Conservation (phyloP, 2,113 vertebrate genomes). For the Notarius lentiginosus region DNA sequence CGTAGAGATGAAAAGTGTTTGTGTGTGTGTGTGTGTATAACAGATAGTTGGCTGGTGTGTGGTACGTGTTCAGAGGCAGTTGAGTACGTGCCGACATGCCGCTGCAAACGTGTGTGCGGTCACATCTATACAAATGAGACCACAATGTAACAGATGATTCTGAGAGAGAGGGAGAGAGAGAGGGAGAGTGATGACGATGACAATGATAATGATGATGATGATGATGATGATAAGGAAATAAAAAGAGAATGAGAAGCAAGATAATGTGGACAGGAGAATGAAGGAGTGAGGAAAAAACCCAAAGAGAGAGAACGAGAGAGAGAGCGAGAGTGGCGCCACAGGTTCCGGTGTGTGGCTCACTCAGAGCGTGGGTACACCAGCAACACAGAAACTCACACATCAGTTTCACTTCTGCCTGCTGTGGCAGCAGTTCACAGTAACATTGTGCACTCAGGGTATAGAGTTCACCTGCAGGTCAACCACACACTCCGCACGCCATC, state of each 20-base stretch:
- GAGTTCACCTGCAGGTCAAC: constrained; percentile 70
- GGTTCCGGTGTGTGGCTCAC: constrained; percentile 59
- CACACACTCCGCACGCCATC: constrained; percentile 29
- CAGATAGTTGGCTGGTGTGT: constrained; percentile 55
- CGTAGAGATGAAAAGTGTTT: constrained; percentile 1
- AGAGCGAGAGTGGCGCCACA: constrained; percentile 63
- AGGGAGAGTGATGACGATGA: constrained; percentile 55
- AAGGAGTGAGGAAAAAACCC: constrained; percentile 49
- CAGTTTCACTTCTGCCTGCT: constrained; percentile 78
- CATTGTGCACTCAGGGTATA: constrained; percentile 63
- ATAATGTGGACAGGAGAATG: constrained; percentile 50
- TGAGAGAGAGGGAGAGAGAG: constrained; percentile 56
- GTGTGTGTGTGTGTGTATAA: constrained; percentile 22
- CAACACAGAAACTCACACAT: constrained; percentile 67
- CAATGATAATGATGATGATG: not conserved
- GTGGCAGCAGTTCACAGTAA: constrained; percentile 71
- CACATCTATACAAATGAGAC: constrained; percentile 52
- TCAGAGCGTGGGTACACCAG: constrained; percentile 61
- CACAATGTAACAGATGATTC: constrained; percentile 52
- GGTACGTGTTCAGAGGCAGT: constrained; percentile 58
- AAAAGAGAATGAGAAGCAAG: constrained; percentile 52
- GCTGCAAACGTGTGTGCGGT: constrained; percentile 46
- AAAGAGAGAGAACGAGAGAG: constrained; percentile 53
- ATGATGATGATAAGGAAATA: constrained; percentile 23
- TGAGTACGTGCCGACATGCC: constrained; percentile 70